Percentiles rank a stretch among this genome's conserved stretches.
phyloP scores from a whole-genome alignment of 2,797 vertebrate genomes.

The Holocentrus rufus region DNA sequence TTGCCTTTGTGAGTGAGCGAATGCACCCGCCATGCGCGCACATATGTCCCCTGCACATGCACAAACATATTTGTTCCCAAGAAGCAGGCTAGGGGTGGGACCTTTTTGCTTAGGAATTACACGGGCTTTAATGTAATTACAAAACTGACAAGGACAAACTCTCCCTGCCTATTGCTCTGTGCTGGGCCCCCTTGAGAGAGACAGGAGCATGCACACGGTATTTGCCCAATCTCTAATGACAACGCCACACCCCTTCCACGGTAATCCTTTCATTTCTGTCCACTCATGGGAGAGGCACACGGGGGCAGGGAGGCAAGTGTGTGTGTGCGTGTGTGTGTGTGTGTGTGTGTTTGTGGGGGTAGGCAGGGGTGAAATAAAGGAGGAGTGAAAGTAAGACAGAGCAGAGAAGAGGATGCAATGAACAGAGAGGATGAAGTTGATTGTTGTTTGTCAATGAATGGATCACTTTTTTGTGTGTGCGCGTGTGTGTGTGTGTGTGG shows the following conservation, averaged over 20 bases:
- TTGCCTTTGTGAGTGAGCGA: conserved; percentile 12
- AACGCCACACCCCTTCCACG: conserved; percentile 66
- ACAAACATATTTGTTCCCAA: conserved; percentile 17
- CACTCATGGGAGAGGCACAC: conserved; percentile 54
- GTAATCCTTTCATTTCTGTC: conserved; percentile 75
- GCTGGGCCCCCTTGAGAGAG: conserved; percentile 68
- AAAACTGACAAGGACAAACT: conserved; percentile 78
- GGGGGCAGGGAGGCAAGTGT: conserved; percentile 37
- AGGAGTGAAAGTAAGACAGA: neutral
- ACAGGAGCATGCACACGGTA: conserved; percentile 68
- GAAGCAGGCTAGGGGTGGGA: conserved; percentile 33
- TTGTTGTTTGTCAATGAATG: conserved; percentile 9
- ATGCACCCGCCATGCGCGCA: conserved; percentile 10
- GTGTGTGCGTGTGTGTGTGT: conserved; percentile 8
- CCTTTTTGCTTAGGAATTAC: conserved; percentile 70
- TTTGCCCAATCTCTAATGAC: conserved; percentile 80
- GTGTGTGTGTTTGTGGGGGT: neutral
- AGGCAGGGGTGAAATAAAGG: conserved; percentile 17
- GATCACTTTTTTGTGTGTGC: neutral
- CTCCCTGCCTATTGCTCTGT: conserved; percentile 75
- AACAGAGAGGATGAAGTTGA: conserved; percentile 2
- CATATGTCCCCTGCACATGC: too few species aligned
- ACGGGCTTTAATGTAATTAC: conserved; percentile 81
- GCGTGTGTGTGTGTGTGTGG: neutral
- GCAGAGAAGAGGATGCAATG: conserved; percentile 14